Evolutionary conservation across 2,113 vertebrate species (phyloP).

Genomic region (Prionailurus viverrinus): DNA sequence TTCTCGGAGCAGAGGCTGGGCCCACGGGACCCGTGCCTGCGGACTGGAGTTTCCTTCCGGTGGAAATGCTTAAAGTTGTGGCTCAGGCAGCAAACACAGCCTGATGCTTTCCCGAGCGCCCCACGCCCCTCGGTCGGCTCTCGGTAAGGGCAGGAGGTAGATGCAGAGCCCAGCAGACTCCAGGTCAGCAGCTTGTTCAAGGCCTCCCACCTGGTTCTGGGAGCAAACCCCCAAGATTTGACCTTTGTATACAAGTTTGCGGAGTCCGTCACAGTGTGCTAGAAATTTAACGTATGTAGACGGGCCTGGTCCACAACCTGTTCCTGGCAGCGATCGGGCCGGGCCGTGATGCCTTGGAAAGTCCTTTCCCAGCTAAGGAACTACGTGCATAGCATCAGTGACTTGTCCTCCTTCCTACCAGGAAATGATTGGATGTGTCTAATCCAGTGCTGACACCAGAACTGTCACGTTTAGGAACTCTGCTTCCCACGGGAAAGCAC

Average conservation of each 20-base stretch:
- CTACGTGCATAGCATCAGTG: background rate
- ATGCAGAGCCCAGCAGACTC: background rate
- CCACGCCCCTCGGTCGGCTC: background rate
- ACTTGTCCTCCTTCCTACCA: background rate
- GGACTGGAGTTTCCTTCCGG: background rate
- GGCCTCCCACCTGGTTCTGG: background rate
- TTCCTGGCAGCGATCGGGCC: background rate
- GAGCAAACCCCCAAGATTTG: background rate
- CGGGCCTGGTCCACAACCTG: background rate
- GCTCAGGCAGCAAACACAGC: background rate
- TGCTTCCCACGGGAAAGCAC: background rate
- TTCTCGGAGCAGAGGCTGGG: background rate
- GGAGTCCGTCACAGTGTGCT: background rate
- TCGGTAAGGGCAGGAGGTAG: background rate
- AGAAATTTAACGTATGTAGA: background rate
- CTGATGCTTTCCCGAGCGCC: background rate
- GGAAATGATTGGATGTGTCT: background rate
- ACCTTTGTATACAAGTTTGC: background rate
- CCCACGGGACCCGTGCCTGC: background rate
- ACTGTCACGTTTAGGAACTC: background rate
- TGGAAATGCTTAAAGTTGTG: background rate
- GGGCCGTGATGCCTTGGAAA: background rate
- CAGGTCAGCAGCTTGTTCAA: background rate
- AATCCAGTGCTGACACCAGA: background rate
- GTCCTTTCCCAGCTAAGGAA: background rate